These are phyloP conservation scores for Zygogramma bicolorata DNA, from an alignment of 2,888 invertebrate genomes.

Conservation along the genomic window DNA sequence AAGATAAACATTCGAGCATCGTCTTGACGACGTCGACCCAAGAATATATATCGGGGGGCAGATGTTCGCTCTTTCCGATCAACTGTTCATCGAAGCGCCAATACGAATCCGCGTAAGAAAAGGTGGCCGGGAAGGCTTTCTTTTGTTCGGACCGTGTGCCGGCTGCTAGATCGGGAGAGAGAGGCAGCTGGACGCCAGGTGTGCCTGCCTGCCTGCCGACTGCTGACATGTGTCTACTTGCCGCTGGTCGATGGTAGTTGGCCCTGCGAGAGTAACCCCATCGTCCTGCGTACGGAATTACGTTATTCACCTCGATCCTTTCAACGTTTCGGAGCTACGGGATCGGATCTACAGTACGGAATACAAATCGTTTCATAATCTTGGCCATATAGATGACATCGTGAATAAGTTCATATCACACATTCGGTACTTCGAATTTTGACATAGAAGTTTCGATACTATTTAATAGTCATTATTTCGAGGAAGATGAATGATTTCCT, in stretches of 20 bases:
- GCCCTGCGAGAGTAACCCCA: conserved; percentile 37
- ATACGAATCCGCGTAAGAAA: conserved; percentile 55
- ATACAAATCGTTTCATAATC: not conserved
- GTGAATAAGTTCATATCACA: too few species aligned
- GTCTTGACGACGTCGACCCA: conserved; percentile 44
- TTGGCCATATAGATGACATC: too few species aligned
- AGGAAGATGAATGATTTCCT: too few species aligned
- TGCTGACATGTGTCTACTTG: conserved; percentile 48
- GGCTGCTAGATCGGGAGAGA: conserved; percentile 54
- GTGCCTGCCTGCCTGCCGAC: too few species aligned
- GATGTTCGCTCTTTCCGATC: conserved; percentile 50
- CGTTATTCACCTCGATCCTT: not conserved
- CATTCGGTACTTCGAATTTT: too few species aligned
- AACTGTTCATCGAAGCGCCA: conserved; percentile 54
- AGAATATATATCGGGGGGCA: conserved; percentile 38
- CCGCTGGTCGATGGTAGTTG: too few species aligned
- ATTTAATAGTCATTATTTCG: too few species aligned
- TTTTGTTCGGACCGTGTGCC: conserved; percentile 61
- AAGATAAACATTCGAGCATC: conserved; percentile 51
- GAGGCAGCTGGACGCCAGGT: conserved; percentile 65
- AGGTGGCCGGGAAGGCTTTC: conserved; percentile 56
- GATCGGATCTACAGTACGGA: not conserved
- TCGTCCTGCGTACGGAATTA: conserved; percentile 23
- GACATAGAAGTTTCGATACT: too few species aligned
- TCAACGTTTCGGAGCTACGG: too few species aligned